A percentile compares a stretch with the other conserved stretches of the same genome.
These are phyloP conservation scores for Aphidius gifuensis DNA, from an alignment of 1,140 invertebrate species.

Conservation along the genomic window DNA sequence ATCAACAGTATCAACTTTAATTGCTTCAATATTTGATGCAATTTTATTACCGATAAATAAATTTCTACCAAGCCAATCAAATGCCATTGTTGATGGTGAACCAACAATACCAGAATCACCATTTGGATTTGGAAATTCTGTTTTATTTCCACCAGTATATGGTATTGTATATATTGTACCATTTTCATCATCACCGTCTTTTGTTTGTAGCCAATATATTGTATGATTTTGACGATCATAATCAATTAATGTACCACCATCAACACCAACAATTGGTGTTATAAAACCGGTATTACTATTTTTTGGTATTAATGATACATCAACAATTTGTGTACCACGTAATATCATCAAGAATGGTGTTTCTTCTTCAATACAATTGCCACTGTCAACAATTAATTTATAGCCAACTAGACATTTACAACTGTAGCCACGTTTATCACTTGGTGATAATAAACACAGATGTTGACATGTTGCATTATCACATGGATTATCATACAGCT, in stretches of 20 bases:
- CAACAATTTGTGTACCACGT: constrained; percentile 84
- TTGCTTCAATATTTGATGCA: constrained; percentile 89
- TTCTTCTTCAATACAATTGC: constrained; percentile 81
- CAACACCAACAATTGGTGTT: constrained; percentile 86
- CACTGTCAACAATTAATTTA: constrained; percentile 61
- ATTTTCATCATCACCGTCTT: constrained; percentile 69
- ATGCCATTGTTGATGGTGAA: constrained; percentile 84
- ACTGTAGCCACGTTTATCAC: constrained; percentile 65
- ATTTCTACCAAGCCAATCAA: constrained; percentile 96
- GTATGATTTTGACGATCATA: constrained; percentile 82
- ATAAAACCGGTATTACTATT: constrained; percentile 75
- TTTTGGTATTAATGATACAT: constrained; percentile 72
- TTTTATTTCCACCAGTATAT: constrained; percentile 83
- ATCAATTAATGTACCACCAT: constrained; percentile 85
- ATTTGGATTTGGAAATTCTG: constrained; percentile 69
- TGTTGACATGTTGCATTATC: constrained; percentile 78
- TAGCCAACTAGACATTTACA: constrained; percentile 92
- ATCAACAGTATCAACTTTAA: constrained; percentile 81
- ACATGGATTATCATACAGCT: constrained; percentile 81
- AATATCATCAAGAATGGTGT: constrained; percentile 87
- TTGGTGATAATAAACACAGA: constrained; percentile 83
- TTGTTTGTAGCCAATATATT: constrained; percentile 78
- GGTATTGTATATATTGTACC: constrained; percentile 82
- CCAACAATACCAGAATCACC: constrained; percentile 81
- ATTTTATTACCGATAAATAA: constrained; percentile 89